Evolutionary conservation across 2,113 vertebrate genomes (phyloP).

Genomic region (Labrus mixtus): DNA sequence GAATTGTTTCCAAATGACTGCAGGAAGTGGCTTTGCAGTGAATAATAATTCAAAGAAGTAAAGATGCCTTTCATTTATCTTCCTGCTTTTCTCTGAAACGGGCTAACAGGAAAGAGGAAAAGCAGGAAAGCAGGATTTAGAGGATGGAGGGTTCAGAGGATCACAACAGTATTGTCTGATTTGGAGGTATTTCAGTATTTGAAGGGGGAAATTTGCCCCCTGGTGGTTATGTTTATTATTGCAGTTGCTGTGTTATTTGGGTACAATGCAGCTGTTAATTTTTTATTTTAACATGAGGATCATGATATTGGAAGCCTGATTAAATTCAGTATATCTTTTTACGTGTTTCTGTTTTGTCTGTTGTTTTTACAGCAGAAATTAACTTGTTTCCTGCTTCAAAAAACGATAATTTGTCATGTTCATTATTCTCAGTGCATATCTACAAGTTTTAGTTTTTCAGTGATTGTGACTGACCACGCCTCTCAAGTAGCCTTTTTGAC

Average conservation of each 20-base stretch:
- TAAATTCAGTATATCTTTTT: too few species aligned
- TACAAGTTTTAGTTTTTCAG: too few species aligned
- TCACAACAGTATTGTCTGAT: slow-evolving; percentile 7
- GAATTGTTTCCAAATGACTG: background rate
- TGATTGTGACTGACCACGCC: background rate
- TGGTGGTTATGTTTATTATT: slow-evolving; percentile 24
- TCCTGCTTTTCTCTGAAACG: slow-evolving; percentile 24
- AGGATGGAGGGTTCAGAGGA: slow-evolving; percentile 17
- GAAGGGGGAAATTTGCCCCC: slow-evolving; percentile 14
- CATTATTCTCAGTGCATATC: background rate
- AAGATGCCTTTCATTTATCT: slow-evolving; percentile 31
- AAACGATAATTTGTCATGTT: too few species aligned
- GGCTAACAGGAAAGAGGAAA: slow-evolving; percentile 31
- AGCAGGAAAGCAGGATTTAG: background rate
- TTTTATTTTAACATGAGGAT: too few species aligned
- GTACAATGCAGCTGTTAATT: background rate
- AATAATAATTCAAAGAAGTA: slow-evolving; percentile 12
- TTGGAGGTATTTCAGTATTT: background rate
- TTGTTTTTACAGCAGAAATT: too few species aligned
- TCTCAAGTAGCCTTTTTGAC: slow-evolving; percentile 9
- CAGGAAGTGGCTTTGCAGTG: slow-evolving; percentile 32
- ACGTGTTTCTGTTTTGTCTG: too few species aligned
- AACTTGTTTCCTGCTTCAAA: too few species aligned
- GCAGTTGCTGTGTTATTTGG: background rate
- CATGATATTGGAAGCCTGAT: too few species aligned